Percentiles rank a stretch among this genome's conserved stretches.
phyloP scores from a whole-genome alignment of 2,113 vertebrate genomes.

The Phylloscopus trochiloides region DNA sequence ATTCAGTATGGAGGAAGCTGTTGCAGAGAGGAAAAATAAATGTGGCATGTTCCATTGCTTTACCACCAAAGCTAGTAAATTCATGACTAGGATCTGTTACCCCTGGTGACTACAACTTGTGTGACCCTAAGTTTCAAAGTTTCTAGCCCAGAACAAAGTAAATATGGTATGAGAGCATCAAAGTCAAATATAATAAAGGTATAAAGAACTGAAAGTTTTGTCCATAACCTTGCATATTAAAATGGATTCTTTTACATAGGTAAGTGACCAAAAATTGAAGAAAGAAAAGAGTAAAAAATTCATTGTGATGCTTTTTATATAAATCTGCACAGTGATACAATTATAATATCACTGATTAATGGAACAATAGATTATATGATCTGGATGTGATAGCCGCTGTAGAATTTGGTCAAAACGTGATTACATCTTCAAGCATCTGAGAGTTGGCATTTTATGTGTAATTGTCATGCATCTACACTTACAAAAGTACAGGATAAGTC shows the following conservation, averaged over 20 bases:
- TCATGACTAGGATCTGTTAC: neutral
- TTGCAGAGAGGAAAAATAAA: neutral
- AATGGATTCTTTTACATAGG: neutral
- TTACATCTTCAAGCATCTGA: neutral
- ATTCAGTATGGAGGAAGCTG: neutral
- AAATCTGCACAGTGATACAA: neutral
- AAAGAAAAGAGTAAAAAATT: neutral
- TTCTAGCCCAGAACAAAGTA: neutral
- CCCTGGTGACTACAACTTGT: neutral
- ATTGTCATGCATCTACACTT: neutral
- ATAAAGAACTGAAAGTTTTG: neutral
- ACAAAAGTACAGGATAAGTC: neutral
- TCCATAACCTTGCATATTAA: neutral
- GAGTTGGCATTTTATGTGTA: neutral
- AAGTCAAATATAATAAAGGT: neutral
- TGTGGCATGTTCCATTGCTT: neutral
- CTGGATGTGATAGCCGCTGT: neutral
- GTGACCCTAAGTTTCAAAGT: neutral
- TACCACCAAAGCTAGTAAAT: neutral
- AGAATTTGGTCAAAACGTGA: neutral
- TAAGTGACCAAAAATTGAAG: neutral
- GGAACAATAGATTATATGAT: neutral
- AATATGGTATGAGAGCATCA: accelerated
- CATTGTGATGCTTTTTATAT: neutral
- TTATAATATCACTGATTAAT: neutral